Base-by-base conservation (phyloP, 2,113 vertebrate species). In the Pygoscelis adeliae region DNA sequence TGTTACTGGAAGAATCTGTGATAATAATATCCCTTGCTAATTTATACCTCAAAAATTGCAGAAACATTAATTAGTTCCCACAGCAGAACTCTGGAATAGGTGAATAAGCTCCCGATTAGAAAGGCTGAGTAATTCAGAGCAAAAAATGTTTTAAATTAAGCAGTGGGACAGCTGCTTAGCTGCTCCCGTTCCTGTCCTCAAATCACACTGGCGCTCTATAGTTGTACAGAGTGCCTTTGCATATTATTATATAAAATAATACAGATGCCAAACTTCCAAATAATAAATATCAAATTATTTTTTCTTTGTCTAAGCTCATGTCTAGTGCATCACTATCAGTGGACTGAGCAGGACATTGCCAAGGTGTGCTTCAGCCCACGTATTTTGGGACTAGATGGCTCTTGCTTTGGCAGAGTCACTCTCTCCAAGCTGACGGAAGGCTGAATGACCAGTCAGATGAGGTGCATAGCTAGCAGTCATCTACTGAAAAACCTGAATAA, bases 141-240 rank as follows among this genome's bases (percentile, higher is more conserved):
- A 67, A 93, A 84, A 90, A 96, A 30, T 66, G n/a, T 53, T 95
- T 93, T 59, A 52, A 94, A 73, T 91, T 93, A 90, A 83, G 59
- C 55, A 66, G 23, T 42, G 38, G 63, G 63, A 71, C 77, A 83
- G 62, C 82, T 86, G 63, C 74, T 88, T 46, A 50, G 56, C 52
- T 89, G 58, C 58, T 93, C 32, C 50, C 20, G 49, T 32, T 80
- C 46, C 58, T 50, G 62, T 91, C 79, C 70, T 92, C 19, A 20
- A n/a, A 52, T 71, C 83, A 63, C 61, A 81, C 22, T 49, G 27
- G 40, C 65, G 40, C 26, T 27, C 42, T 56, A 2, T 11, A 89
- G 34, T 26, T 61, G 36, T 44, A 59, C 17, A 65, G 36, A 65
- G 16, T 25, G 34, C 34, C 52, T 91, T 71, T 78, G 62, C 36